A percentile compares a stretch with the other conserved stretches of the same genome.
Conservation (phyloP, 2,888 invertebrate species). For the Xestobium rufovillosum region DNA sequence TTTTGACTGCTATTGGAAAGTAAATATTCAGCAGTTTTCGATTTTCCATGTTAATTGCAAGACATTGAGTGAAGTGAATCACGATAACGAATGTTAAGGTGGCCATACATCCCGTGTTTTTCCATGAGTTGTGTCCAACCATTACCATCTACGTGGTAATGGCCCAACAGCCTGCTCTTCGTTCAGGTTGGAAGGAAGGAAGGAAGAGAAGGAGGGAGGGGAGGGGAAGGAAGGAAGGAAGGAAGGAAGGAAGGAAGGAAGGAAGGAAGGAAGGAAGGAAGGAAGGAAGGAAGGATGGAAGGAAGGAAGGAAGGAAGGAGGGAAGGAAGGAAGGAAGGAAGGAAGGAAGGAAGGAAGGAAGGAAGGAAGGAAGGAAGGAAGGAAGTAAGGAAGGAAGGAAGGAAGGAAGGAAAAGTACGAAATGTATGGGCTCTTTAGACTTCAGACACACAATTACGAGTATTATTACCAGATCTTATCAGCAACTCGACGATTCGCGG, state of each 20-base stretch:
- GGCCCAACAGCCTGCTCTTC: neutral
- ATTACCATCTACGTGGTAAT: too few relatives aligned
- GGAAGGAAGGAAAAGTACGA: constrained; percentile 11
- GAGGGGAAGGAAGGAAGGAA: constrained; percentile 9
- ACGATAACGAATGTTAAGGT: too few relatives aligned
- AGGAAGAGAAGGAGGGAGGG: constrained; percentile 8
- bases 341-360: constrained; percentile 11
- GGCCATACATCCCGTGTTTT: too few relatives aligned
- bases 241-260: constrained; percentile 12
- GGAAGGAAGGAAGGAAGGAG: constrained; percentile 11
- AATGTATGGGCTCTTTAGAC: constrained; percentile 3
- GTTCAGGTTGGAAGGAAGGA: too few relatives aligned
- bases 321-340: constrained; percentile 12
- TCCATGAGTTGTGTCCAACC: too few relatives aligned
- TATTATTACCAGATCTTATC: constrained; percentile 56
- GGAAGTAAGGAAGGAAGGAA: constrained; percentile 11
- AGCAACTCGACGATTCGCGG: constrained; percentile 62
- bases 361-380: constrained; percentile 12
- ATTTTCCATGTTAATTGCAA: too few relatives aligned
- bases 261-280: constrained; percentile 12
- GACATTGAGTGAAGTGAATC: too few relatives aligned
- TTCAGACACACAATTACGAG: too few relatives aligned
- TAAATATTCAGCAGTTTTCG: too few relatives aligned
- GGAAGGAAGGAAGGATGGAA: constrained; percentile 12
- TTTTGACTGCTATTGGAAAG: too few relatives aligned